Evolutionary conservation across 2,797 vertebrate species (phyloP).

Genomic region (Aotus griseimembra): DNA sequence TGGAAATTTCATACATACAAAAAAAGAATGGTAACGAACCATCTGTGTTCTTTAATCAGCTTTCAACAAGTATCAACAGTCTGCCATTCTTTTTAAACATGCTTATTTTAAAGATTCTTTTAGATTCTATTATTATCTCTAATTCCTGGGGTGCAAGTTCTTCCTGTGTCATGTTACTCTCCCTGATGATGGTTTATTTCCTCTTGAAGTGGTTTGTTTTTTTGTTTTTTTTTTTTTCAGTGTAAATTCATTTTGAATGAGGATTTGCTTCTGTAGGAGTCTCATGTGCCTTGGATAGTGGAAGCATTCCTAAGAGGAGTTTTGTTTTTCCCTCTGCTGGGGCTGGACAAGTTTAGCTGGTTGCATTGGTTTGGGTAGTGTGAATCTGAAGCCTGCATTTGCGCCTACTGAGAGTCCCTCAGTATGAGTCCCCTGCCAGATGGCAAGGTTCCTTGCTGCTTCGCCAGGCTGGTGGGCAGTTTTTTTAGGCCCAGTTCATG

Average conservation of each 20-base stretch:
- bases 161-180: not conserved
- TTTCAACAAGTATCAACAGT: not conserved
- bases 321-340: not conserved
- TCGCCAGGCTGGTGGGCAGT: not conserved
- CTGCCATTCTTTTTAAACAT: not conserved
- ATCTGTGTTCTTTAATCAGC: not conserved
- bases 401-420: not conserved
- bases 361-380: not conserved
- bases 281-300: not conserved
- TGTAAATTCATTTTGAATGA: not conserved
- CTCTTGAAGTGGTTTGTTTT: not conserved
- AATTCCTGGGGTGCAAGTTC: not conserved
- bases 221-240: not conserved
- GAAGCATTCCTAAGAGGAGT: not conserved
- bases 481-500: not conserved
- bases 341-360: not conserved
- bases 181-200: not conserved
- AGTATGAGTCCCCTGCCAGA: not conserved
- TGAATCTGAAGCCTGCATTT: not conserved
- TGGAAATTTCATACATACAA: not conserved
- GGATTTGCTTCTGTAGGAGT: conserved; percentile 43
- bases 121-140: not conserved
- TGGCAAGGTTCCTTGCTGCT: not conserved
- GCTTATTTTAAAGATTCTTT: not conserved
- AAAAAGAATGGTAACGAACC: not conserved